Evolutionary conservation across 1,140 invertebrate genomes (phyloP), one percentile per base, ranked within the genome.

Genomic region (Drosophila takahashii): DNA sequence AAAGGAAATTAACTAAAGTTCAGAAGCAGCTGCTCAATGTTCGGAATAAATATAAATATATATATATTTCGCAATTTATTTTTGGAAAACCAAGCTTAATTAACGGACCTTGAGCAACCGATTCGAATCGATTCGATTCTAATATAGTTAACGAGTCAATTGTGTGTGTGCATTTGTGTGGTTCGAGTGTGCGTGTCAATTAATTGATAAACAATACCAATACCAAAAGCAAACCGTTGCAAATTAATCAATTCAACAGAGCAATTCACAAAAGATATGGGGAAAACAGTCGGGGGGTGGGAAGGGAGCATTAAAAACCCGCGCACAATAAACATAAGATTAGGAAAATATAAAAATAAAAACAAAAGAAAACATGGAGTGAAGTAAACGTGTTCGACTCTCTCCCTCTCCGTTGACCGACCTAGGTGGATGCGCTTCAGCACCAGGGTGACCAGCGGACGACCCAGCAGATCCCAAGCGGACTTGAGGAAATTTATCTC

Each of bases 401-500:
- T 32, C 29, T 51, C 26, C 39, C 18, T 41, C 45, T 45, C 45
- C 32, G 29, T 64, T 51, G 53, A 92, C 93, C 93, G 97, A 98
- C 98, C 98, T 97, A 99, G 94, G 93, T 99, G 97, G 92, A 96
- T 94, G 93, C 96, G 95, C 93, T 96, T 96, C 93, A 98, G 94
- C 86, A 96, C 95, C 93, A 99, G 95, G 74, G 97, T 96, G 92
- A 98, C 96, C 86, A 98, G 94, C 56, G 97, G 97, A 90, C 97
- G 94, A 77, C 97, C 97, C 92, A 98, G 95, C 93, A 98, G 96
- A 93, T 97, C 97, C 97, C 97, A 98, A 92, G 96, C 97, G 79
- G 96, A 98, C 94, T 98, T 98, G 93, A 98, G 95, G 94, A 98
- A 98, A 95, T 98, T 97, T 91, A 98, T 96, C 94, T 98, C 97